Evolutionary conservation across 2,888 invertebrate species (phyloP).

Genomic region (Neoascia interrupta): DNA sequence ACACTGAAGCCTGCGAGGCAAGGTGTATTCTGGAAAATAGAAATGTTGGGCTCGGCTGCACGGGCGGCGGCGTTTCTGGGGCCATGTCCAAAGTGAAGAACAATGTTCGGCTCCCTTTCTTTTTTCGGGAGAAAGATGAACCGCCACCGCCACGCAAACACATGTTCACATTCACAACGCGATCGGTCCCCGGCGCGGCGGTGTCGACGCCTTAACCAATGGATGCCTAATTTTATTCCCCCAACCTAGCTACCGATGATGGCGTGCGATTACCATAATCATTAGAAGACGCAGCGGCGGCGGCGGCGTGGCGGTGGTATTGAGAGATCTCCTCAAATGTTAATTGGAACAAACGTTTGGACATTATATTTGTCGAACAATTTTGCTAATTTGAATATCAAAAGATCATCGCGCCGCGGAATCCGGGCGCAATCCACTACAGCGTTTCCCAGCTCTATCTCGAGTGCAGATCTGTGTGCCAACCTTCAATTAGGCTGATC

Average conservation of each 20-base stretch:
- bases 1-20: not conserved
- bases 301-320: conserved; percentile 15
- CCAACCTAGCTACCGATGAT: conserved; percentile 39
- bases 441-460: conserved; percentile 2
- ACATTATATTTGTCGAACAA: conserved; percentile 60
- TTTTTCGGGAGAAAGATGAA: conserved; percentile 35
- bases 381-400: conserved; percentile 68
- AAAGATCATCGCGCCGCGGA: conserved; percentile 43
- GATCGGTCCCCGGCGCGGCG: conserved; percentile 10
- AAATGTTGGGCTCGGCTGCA: conserved; percentile 31
- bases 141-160: conserved; percentile 46
- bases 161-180: conserved; percentile 41
- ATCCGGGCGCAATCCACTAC: not conserved
- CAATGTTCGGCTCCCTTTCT: conserved; percentile 46
- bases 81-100: conserved; percentile 56
- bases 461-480: conserved; percentile 47
- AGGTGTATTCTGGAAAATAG: conserved; percentile 24
- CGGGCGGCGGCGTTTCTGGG: too few relatives aligned
- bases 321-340: conserved; percentile 48
- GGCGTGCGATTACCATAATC: conserved; percentile 54
- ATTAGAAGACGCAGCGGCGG: conserved; percentile 16
- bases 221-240: conserved; percentile 48
- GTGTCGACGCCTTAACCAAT: too few relatives aligned
- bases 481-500: conserved; percentile 51
- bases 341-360: conserved; percentile 65